Evolutionary conservation across 2,113 vertebrate species (phyloP), one percentile per base, ranked within the genome.

Genomic region (Marmota flaviventris): DNA sequence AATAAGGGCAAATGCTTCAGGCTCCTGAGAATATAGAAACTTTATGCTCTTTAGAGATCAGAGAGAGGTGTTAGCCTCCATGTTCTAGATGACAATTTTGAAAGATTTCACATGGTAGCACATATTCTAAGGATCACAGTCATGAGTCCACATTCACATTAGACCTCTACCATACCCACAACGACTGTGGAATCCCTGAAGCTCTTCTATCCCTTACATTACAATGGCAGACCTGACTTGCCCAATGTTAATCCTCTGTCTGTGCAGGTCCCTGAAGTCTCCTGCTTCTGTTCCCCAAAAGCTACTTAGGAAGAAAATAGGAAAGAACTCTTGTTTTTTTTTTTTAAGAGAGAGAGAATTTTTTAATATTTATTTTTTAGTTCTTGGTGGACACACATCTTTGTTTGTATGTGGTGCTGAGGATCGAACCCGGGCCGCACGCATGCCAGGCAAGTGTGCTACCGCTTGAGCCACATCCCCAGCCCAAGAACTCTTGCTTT

Each of bases 11-110:
- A 93, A 58, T 58, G 76, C 4, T 84, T 89, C 70, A 85, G 8
- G 22, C 11, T n/a, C 67, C 53, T 83, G 42, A 75, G 56, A 92
- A 58, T 83, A 65, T 56, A 53, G 37, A 70, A 95, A 20, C 17
- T 93, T 82, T 78, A 61, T 37, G 27, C 45, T 72, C 34, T 95
- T 82, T 78, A 91, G n/a, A 75, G 61, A 93, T 70, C 24, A 90
- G 42, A 79, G 18, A 90, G 42, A 84, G 37, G 11, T 89, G 20
- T 83, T 48, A 73, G 27, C 8, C 39, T 89, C 69, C 25, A 96
- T 32, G 14, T 63, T 53, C 48, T 56, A 69, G 69, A 89, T 5
- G n/a, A 18, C 81, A 87, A 85, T 69, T 45, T 25, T 77, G 42
- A 89, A 95, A 93, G 6, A 72, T 29, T 81, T 76, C 16, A 65